These are phyloP conservation scores for Athrips mouffetella DNA, from an alignment of 2,888 invertebrate species.

Conservation along the genomic window DNA sequence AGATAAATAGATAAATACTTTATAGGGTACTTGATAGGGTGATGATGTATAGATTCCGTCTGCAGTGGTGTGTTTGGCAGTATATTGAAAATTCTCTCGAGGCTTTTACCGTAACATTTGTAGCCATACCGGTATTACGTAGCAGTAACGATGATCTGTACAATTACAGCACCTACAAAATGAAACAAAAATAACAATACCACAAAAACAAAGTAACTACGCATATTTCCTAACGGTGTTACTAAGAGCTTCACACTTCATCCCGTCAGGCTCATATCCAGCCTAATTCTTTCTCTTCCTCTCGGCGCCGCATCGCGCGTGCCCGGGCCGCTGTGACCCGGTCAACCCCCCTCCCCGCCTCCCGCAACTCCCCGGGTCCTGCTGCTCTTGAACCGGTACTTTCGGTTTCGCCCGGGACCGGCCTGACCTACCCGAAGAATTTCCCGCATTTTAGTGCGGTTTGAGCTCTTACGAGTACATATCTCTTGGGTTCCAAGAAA, in stretches of 20 bases:
- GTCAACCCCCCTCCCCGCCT: constrained; percentile 39
- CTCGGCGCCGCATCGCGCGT: constrained; percentile 24
- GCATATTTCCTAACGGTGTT: not conserved
- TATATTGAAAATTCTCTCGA: no score
- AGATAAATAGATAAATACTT: no score
- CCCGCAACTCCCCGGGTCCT: constrained; percentile 16
- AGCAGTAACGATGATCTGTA: no score
- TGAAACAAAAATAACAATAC: no score
- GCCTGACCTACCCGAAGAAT: constrained; percentile 62
- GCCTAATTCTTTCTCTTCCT: not conserved
- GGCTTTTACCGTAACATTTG: no score
- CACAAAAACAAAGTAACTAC: not conserved
- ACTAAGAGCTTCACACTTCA: no score
- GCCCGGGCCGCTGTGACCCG: constrained; percentile 41
- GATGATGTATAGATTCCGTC: no score
- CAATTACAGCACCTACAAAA: no score
- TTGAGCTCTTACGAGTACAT: not conserved
- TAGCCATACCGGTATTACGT: no score
- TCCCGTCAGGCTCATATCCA: not conserved
- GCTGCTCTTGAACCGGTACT: constrained; percentile 64
- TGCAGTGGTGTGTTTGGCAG: no score
- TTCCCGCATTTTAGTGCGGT: not conserved
- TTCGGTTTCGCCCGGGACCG: constrained; percentile 55
- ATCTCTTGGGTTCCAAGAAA: no score
- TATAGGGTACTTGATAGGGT: no score